phyloP scores from a whole-genome alignment of 2,113 vertebrate species.

The Odocoileus virginianus region DNA sequence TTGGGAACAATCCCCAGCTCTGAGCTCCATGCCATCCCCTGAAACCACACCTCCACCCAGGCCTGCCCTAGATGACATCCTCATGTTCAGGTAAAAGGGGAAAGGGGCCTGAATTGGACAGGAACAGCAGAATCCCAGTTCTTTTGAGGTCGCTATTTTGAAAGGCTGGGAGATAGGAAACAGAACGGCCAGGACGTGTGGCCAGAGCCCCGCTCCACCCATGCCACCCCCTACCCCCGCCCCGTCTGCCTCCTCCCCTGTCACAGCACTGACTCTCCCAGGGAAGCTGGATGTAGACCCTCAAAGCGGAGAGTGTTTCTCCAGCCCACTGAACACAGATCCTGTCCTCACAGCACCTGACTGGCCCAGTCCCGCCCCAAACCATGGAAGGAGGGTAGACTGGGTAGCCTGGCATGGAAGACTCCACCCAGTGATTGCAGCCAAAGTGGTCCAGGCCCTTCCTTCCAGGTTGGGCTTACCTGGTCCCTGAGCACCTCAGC shows the following conservation, averaged over 20 bases:
- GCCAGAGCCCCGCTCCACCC: not conserved
- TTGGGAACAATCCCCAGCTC: not conserved
- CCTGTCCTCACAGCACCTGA: not conserved
- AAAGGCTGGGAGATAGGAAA: not conserved
- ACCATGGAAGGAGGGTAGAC: not conserved
- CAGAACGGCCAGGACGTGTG: not conserved
- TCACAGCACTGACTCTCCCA: not conserved
- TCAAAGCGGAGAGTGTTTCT: not conserved
- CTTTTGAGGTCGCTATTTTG: not conserved
- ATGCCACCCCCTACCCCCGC: accelerated
- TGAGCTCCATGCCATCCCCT: not conserved
- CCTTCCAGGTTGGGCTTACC: not conserved
- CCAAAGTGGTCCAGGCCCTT: not conserved
- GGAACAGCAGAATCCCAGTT: not conserved
- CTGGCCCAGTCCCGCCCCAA: not conserved
- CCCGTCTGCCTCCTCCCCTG: not conserved
- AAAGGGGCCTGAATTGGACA: not conserved
- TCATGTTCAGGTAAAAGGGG: not conserved
- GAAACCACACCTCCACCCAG: not conserved
- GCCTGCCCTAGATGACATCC: not conserved
- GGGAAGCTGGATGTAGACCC: not conserved
- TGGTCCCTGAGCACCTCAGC: not conserved
- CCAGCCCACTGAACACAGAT: not conserved
- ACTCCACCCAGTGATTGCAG: not conserved
- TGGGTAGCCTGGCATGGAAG: not conserved